Percentiles rank a stretch among this genome's conserved stretches.
phyloP scores from a whole-genome alignment of 2,797 vertebrate genomes.

The Lagodon rhomboides region DNA sequence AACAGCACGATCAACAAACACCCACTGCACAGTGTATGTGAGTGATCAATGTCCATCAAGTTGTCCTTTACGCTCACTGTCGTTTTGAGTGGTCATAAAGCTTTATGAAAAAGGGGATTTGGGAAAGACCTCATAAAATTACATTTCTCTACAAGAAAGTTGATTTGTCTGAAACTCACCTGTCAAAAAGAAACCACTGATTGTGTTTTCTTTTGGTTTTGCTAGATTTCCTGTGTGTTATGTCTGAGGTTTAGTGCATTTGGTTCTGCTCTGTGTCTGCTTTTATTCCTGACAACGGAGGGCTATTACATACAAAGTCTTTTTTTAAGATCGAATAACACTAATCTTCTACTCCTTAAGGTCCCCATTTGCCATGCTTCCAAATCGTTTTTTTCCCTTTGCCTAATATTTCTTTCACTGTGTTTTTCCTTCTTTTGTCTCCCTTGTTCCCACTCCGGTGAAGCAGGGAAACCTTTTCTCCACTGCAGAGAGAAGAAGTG shows the following conservation, averaged over 20 bases:
- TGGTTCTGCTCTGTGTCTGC: constrained; percentile 19
- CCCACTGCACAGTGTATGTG: too few species aligned
- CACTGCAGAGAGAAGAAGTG: constrained; percentile 17
- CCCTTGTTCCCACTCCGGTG: constrained; percentile 2
- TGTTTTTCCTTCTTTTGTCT: constrained; percentile 3
- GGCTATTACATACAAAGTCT: not conserved
- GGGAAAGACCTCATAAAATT: constrained; percentile 10
- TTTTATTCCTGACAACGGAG: constrained; percentile 20
- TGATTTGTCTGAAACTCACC: constrained; percentile 18
- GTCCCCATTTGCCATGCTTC: constrained; percentile 6
- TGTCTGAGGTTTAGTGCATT: constrained; percentile 4
- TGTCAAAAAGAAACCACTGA: constrained; percentile 26
- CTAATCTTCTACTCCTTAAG: not conserved
- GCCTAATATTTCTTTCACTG: constrained; percentile 12
- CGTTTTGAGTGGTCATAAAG: not conserved
- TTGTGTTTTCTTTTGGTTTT: constrained; percentile 49
- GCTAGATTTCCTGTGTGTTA: constrained; percentile 34
- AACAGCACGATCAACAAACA: too few species aligned
- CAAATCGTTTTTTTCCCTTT: constrained; percentile 6
- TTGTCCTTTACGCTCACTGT: not conserved
- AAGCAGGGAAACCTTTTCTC: constrained; percentile 24
- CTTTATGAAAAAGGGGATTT: constrained; percentile 6
- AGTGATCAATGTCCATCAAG: too few species aligned
- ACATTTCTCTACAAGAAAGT: constrained; percentile 7
- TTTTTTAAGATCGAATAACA: constrained; percentile 14